Conservation (phyloP, 2,797 vertebrate species). For the Setipinna tenuifilis region DNA sequence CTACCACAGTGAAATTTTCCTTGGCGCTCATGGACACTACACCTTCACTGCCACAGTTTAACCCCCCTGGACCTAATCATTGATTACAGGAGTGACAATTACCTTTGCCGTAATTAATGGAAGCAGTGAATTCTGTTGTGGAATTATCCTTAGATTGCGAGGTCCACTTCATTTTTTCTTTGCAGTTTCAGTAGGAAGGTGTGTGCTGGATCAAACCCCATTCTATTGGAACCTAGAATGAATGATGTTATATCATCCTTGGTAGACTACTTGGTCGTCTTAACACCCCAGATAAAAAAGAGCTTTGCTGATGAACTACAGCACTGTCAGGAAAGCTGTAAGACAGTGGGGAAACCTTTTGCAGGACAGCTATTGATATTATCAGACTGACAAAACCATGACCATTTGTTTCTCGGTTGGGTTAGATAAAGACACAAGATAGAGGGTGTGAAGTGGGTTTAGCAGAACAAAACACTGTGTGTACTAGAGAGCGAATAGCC, state of each 20-base stretch:
- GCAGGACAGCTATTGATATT: no score
- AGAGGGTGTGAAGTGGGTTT: no score
- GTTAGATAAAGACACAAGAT: no score
- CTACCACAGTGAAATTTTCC: background rate
- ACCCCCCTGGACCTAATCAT: background rate
- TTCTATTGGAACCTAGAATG: background rate
- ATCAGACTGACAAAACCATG: no score
- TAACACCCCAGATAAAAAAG: background rate
- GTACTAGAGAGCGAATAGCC: no score
- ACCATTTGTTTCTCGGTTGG: no score
- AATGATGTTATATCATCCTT: background rate
- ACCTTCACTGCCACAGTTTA: background rate
- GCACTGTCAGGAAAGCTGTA: no score
- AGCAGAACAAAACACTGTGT: no score
- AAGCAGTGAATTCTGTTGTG: conserved; percentile 3
- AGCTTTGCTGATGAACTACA: background rate
- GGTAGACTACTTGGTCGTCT: background rate
- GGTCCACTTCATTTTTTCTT: background rate
- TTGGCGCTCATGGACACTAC: background rate
- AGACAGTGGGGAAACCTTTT: no score
- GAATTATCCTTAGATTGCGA: background rate
- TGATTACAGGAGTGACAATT: conserved; percentile 8
- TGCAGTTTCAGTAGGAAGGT: background rate
- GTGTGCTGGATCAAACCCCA: background rate
- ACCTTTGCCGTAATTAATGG: conserved; percentile 5